These are phyloP conservation scores for Nestor notabilis DNA, from an alignment of 2,113 vertebrate species.

Conservation along the genomic window DNA sequence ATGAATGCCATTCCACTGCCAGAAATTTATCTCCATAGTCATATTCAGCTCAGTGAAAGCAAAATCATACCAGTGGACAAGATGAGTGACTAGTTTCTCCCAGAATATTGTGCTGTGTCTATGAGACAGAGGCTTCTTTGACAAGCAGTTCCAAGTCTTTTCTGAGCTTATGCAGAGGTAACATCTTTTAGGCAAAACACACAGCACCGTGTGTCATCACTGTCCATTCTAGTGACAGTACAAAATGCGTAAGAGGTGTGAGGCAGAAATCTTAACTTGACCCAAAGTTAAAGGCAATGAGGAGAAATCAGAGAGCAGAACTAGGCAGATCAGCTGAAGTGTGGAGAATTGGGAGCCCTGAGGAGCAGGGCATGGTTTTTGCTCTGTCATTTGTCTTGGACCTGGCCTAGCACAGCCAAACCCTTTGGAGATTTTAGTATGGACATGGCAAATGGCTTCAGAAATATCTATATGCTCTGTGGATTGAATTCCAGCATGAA, in stretches of 20 bases:
- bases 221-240: background rate
- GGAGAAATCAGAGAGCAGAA: background rate
- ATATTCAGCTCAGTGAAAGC: background rate
- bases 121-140: background rate
- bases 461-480: background rate
- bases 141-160: background rate
- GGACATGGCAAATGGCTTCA: background rate
- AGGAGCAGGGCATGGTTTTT: background rate
- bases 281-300: background rate
- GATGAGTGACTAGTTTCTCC: background rate
- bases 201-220: background rate
- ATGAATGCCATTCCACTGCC: background rate
- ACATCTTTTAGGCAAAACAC: background rate
- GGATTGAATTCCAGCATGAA: background rate
- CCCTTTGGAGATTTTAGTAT: background rate
- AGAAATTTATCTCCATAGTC: background rate
- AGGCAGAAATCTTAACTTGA: background rate
- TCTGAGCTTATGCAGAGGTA: background rate
- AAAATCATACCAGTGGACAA: background rate
- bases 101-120: background rate
- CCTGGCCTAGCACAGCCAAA: background rate
- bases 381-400: background rate
- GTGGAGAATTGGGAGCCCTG: background rate
- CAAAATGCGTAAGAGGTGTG: background rate
- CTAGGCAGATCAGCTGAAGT: background rate